Evolutionary conservation across 1,140 invertebrate species (phyloP).

Genomic region (Achroia grisella): DNA sequence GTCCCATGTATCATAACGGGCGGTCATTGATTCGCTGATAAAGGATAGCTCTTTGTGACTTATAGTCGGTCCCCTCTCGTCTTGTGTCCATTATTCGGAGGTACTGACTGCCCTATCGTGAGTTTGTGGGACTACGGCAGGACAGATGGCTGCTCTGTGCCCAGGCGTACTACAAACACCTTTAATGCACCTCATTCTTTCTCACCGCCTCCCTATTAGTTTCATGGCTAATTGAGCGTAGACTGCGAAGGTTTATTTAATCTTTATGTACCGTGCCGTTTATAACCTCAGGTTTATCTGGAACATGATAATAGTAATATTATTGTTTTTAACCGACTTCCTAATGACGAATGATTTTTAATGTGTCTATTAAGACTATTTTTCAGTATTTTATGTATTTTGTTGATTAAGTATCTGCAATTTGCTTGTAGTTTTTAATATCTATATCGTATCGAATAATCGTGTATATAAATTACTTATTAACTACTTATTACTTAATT

Average conservation of each 20-base stretch:
- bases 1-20: slow-evolving; percentile 64
- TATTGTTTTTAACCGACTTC: too few relatives aligned
- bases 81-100: slow-evolving; percentile 37
- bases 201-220: slow-evolving; percentile 33
- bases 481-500: too few relatives aligned
- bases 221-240: slow-evolving; percentile 60
- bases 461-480: too few relatives aligned
- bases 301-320: too few relatives aligned
- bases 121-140: neutral
- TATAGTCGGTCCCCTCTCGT: slow-evolving; percentile 56
- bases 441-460: too few relatives aligned
- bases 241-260: slow-evolving; percentile 24
- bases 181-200: slow-evolving; percentile 58
- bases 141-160: slow-evolving; percentile 11
- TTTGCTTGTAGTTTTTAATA: too few relatives aligned
- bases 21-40: slow-evolving; percentile 67
- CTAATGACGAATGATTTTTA: too few relatives aligned
- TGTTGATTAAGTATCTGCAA: too few relatives aligned
- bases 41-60: slow-evolving; percentile 53
- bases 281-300: slow-evolving; percentile 18
- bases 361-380: too few relatives aligned
- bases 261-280: slow-evolving; percentile 1
- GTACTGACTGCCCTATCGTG: neutral
- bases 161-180: slow-evolving; percentile 10
- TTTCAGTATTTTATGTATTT: too few relatives aligned